Conservation (phyloP, 2,113 vertebrate genomes). For the Podarcis muralis region DNA sequence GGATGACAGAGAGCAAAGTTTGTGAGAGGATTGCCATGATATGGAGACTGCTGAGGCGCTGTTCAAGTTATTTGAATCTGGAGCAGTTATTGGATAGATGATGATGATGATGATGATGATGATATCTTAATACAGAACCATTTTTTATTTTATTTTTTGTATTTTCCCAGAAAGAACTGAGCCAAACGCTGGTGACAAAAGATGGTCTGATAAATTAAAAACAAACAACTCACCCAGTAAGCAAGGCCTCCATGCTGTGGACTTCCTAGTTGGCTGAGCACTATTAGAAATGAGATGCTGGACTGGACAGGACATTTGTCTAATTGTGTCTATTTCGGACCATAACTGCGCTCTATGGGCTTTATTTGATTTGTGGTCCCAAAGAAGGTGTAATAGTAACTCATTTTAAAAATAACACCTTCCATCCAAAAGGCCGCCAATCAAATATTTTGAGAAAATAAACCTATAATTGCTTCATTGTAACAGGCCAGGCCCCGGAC, state of each 20-base stretch:
- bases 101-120: background rate
- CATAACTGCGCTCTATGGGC: background rate
- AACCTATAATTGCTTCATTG: accelerated
- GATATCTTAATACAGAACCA: too few relatives aligned
- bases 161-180: background rate
- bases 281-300: background rate
- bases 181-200: background rate
- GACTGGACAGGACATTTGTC: background rate
- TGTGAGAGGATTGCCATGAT: background rate
- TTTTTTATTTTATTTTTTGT: background rate
- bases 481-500: background rate
- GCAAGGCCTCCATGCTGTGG: background rate
- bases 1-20: background rate
- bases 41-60: background rate
- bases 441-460: background rate
- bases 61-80: background rate
- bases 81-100: background rate
- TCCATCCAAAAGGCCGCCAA: background rate
- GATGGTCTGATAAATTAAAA: background rate
- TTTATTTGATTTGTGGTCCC: background rate
- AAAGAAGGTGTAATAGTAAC: background rate
- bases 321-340: background rate
- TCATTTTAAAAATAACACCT: background rate
- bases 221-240: background rate
- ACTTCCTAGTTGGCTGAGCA: background rate